Percentiles rank a stretch among this genome's conserved stretches.
Evolutionary conservation across 2,888 invertebrate species (phyloP).

Genomic region (Catocala nupta): DNA sequence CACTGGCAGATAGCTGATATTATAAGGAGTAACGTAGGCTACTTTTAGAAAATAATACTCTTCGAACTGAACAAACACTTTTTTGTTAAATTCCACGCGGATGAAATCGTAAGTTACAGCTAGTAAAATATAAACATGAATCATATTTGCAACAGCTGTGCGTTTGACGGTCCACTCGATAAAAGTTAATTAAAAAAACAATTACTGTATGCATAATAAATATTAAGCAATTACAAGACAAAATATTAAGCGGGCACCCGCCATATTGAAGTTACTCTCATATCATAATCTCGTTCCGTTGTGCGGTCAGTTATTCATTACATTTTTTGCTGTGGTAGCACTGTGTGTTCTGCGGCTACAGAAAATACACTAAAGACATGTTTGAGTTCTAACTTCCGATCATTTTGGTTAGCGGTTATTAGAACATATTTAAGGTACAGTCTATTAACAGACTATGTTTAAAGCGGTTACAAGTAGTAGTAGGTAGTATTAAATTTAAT

Average conservation of each 20-base stretch:
- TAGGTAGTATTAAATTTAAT: neutral
- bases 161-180: slow-evolving; percentile 18
- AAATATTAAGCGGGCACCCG: slow-evolving; percentile 39
- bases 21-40: too few species aligned
- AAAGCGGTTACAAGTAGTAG: neutral
- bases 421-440: slow-evolving; percentile 26
- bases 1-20: too few species aligned
- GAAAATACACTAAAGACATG: slow-evolving; percentile 59
- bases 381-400: slow-evolving; percentile 51
- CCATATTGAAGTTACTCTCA: slow-evolving; percentile 41
- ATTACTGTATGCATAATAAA: slow-evolving; percentile 55
- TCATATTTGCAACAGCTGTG: slow-evolving; percentile 31
- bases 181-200: slow-evolving; percentile 46
- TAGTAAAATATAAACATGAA: too few species aligned
- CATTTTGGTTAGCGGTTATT: slow-evolving; percentile 49
- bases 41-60: too few species aligned
- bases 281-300: slow-evolving; percentile 38
- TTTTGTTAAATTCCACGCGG: too few species aligned
- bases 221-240: slow-evolving; percentile 51
- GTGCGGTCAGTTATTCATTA: slow-evolving; percentile 44
- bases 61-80: too few species aligned
- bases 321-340: slow-evolving; percentile 60
- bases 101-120: too few species aligned
- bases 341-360: slow-evolving; percentile 57
- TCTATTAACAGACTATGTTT: neutral